phyloP scores from a whole-genome alignment of 64 coral and sea anemone species.

The Platygyra sinensis region DNA sequence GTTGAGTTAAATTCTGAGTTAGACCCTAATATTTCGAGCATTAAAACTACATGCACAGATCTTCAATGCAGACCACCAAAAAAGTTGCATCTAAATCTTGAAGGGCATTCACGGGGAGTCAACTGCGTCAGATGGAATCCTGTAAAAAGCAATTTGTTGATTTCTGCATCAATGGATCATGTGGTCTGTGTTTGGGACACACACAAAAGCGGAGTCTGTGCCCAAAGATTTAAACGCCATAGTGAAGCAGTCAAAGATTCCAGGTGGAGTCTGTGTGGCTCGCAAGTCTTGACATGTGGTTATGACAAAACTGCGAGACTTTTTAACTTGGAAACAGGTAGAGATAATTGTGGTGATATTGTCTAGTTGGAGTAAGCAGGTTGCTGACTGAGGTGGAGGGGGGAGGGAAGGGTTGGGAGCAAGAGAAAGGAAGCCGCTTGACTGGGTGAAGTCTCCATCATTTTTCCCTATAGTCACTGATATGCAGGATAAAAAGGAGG shows the following conservation, averaged over 20 bases:
- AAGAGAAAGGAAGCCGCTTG: no score
- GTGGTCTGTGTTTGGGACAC: slow-evolving; percentile 80
- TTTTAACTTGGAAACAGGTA: slow-evolving; percentile 79
- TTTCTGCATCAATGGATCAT: slow-evolving; percentile 88
- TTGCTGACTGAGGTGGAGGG: no score
- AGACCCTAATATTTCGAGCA: not conserved
- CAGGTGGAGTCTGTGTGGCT: slow-evolving; percentile 78
- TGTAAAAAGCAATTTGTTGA: slow-evolving; percentile 60
- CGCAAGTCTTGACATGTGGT: slow-evolving; percentile 79
- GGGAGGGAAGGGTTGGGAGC: no score
- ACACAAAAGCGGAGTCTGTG: slow-evolving; percentile 22
- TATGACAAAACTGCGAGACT: slow-evolving; percentile 91
- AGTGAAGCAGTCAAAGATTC: slow-evolving; percentile 81
- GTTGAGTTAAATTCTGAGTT: not conserved
- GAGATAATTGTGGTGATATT: not conserved
- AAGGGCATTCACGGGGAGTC: slow-evolving; percentile 63
- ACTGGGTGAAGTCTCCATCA: no score
- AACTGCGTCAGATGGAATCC: slow-evolving; percentile 84
- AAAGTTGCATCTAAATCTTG: slow-evolving; percentile 38
- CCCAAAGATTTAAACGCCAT: slow-evolving; percentile 55
- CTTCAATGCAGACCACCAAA: slow-evolving; percentile 48
- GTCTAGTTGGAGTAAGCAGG: no score
- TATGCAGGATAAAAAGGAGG: no score
- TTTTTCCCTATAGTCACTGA: no score
- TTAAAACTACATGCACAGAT: not conserved